Conservation (phyloP, 2,888 invertebrate genomes). For the Amaurobius ferox region DNA sequence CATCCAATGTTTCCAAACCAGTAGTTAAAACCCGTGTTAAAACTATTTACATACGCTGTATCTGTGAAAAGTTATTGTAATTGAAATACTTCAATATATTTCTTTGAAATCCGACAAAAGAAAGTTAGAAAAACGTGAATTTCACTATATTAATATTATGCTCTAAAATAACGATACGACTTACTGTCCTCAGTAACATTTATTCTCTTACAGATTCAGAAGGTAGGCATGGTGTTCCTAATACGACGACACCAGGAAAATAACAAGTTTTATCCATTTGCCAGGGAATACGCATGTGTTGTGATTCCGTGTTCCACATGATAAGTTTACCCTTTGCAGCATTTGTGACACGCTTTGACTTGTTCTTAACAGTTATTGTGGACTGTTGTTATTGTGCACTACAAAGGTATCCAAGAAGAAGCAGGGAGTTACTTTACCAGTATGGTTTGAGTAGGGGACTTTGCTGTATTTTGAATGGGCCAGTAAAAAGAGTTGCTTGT, state of each 20-base stretch:
- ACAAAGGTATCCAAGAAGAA: slow-evolving; percentile 42
- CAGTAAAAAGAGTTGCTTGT: slow-evolving; percentile 12
- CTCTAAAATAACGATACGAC: too few species aligned
- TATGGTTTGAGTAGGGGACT: slow-evolving; percentile 30
- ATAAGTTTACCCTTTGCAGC: slow-evolving; percentile 42
- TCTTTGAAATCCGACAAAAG: too few species aligned
- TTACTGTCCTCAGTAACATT: too few species aligned
- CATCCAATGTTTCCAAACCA: too few species aligned
- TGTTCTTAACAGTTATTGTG: slow-evolving; percentile 39
- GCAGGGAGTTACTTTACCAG: slow-evolving; percentile 50
- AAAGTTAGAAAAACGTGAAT: too few species aligned
- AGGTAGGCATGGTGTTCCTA: too few species aligned
- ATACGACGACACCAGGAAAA: not conserved
- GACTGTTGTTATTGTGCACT: slow-evolving; percentile 43
- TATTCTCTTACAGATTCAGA: too few species aligned
- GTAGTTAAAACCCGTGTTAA: too few species aligned
- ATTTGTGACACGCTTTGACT: slow-evolving; percentile 34
- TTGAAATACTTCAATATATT: too few species aligned
- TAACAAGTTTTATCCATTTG: slow-evolving; percentile 26
- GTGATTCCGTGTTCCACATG: slow-evolving; percentile 54
- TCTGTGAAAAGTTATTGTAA: too few species aligned
- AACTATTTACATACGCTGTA: too few species aligned
- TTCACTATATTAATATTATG: too few species aligned
- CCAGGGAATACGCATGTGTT: not conserved
- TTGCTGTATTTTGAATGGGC: slow-evolving; percentile 47